Conservation (phyloP, 2,797 vertebrate genomes). For the Euthynnus affinis region DNA sequence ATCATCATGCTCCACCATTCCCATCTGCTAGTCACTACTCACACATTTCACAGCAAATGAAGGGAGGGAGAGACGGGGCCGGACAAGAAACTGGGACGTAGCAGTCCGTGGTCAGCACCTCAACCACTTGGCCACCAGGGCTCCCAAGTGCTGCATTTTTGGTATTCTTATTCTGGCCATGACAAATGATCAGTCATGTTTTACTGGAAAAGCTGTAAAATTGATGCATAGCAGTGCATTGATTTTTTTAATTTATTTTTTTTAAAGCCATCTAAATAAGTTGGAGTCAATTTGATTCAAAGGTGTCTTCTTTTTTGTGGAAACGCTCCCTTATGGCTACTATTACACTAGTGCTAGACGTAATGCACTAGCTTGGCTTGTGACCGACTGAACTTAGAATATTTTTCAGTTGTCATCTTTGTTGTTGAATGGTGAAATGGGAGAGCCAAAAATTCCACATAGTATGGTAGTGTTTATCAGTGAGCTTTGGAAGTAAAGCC, state of each 20-base stretch:
- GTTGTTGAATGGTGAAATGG: neutral
- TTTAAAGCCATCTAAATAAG: neutral
- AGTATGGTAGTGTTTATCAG: too few relatives aligned
- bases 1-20: neutral
- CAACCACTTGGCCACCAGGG: neutral
- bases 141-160: slow-evolving; percentile 10
- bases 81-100: neutral
- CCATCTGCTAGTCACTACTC: neutral
- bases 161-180: neutral
- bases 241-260: too few relatives aligned
- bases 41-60: neutral
- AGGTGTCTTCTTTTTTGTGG: neutral
- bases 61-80: neutral
- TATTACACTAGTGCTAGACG: neutral
- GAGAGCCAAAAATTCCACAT: neutral
- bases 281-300: neutral
- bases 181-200: neutral
- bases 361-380: neutral
- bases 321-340: neutral
- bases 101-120: neutral
- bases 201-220: neutral
- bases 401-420: neutral
- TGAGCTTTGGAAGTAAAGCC: too few relatives aligned
- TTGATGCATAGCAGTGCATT: too few relatives aligned
- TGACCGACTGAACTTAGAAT: neutral